Conservation (phyloP, 2,888 invertebrate genomes). For the Pandemis cinnamomeana region DNA sequence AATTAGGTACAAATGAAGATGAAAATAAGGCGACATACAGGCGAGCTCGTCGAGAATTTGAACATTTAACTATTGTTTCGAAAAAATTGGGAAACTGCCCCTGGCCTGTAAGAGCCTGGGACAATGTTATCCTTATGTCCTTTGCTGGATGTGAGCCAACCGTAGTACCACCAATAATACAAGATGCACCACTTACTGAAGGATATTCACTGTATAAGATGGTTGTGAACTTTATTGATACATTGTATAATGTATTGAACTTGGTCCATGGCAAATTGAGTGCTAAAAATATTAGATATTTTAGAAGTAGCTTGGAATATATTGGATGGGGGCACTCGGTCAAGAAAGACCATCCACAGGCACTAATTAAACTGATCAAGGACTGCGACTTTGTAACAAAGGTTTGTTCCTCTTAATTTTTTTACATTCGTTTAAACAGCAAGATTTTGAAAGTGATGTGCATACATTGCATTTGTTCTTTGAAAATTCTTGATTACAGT, state of each 20-base stretch:
- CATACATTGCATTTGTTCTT: too few species aligned
- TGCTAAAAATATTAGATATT: constrained; percentile 10
- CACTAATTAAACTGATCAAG: constrained; percentile 27
- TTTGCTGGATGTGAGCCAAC: neutral
- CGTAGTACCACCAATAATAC: constrained; percentile 9
- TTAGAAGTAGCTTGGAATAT: neutral
- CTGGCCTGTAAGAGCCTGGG: neutral
- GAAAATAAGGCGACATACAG: constrained; percentile 15
- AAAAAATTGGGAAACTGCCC: neutral
- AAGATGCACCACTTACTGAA: neutral
- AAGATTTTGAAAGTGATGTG: too few species aligned
- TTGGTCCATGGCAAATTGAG: constrained; percentile 23
- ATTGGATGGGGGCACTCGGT: constrained; percentile 34
- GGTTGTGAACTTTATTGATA: constrained; percentile 14
- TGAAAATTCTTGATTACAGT: too few species aligned
- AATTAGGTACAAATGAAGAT: neutral
- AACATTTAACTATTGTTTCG: neutral
- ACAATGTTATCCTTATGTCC: constrained; percentile 23
- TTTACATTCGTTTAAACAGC: too few species aligned
- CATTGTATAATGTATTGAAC: constrained; percentile 10
- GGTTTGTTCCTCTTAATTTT: neutral
- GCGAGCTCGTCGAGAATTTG: constrained; percentile 19
- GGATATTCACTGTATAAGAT: neutral
- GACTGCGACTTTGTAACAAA: constrained; percentile 24
- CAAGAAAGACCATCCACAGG: constrained; percentile 12